Evolutionary conservation across 2,888 invertebrate genomes (phyloP), one percentile per base, ranked within the genome.

Genomic region (Eurytoma adleriae): DNA sequence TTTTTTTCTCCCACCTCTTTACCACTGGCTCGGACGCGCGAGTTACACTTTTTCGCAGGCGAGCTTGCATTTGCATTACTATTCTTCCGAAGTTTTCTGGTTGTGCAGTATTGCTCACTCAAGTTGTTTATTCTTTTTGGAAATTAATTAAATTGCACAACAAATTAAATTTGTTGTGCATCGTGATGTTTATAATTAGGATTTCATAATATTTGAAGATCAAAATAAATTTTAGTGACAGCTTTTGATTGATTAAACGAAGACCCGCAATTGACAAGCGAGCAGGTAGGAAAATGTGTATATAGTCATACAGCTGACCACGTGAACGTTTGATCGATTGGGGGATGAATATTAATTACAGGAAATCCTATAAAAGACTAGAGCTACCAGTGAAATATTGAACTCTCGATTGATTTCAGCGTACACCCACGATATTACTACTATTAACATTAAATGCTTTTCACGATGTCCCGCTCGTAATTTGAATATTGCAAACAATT

Each of bases 281-380:
- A 10, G 40, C 10, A 40, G 40, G 40, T 40, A 40, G 16, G 14
- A n/a, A 54, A 54, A 54, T 0, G n/a, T 3, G 3, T 54, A 54
- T 54, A 54, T 16, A 52, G 14, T 30, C 12, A 40, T 18, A 48
- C 59, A 27, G 30, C 16, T 7, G 12, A 7, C 48, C 66, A 52
- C 52, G 62, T 54, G 75, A 75, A 62, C n/a, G 52, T 72, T 77
- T 30, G 77, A 80, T 86, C 73, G 80, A 80, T 66, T 16, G 85
- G 85, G 86, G 84, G 85, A 84, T 85, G 87, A 86, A 88, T 89
- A 89, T 89, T 89, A 88, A 90, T 89, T 89, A 89, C 89, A 87
- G 86, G 89, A 89, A 89, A 89, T 89, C 89, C 87, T 85, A 87
- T 88, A 85, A 86, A 82, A 84, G 20, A 14, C n/a, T n/a, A 40